Conservation (phyloP, 2,113 vertebrate genomes). For the Toxostoma redivivum region DNA sequence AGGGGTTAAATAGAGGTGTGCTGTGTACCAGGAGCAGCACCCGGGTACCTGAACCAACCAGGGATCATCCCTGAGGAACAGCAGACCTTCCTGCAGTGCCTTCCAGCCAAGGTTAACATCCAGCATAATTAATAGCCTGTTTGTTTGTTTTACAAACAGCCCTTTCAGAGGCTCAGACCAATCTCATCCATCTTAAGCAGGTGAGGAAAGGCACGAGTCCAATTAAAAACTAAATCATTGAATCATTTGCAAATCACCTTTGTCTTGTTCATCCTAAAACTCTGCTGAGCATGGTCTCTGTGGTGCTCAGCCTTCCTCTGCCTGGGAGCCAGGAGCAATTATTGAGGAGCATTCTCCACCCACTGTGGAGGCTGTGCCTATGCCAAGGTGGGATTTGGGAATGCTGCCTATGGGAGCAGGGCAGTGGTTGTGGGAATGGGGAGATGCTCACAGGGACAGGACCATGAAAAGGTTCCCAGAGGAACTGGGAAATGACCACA, state of each 20-base stretch:
- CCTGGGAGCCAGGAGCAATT: background rate
- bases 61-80: background rate
- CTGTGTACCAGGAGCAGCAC: background rate
- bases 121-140: background rate
- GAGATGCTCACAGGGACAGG: background rate
- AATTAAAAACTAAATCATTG: background rate
- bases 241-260: slow-evolving; percentile 10
- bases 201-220: background rate
- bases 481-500: background rate
- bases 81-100: background rate
- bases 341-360: fast-evolving
- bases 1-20: background rate
- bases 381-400: background rate
- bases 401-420: background rate
- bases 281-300: fast-evolving
- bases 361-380: background rate
- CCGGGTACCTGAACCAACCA: background rate
- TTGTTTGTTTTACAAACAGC: slow-evolving; percentile 14
- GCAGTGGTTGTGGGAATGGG: background rate
- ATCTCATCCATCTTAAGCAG: slow-evolving; percentile 5
- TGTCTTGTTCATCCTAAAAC: background rate
- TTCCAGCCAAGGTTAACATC: background rate
- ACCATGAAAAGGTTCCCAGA: background rate
- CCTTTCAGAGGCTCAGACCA: background rate
- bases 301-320: background rate